Evolutionary conservation across 1,140 invertebrate species (phyloP), one percentile per base, ranked within the genome.

Genomic region (Drosophila pallidifrons): DNA sequence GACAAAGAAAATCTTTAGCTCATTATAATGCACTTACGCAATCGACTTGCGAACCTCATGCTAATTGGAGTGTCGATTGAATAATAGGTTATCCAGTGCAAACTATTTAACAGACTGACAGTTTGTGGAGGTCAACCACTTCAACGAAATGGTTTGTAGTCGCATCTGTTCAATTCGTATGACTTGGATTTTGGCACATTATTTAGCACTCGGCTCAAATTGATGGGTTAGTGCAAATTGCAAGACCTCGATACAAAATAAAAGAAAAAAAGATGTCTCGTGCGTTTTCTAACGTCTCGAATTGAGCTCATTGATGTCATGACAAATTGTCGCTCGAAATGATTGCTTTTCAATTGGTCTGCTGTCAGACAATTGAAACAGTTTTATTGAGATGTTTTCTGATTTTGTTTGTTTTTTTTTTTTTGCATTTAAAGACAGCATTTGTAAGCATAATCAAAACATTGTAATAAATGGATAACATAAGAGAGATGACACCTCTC

Each of bases 51-150:
- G 77, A 63, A 11, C 47, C 60, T 5, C 8, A 55, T 66, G 83
- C 60, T 87, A 87, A 87, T 87, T 87, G 64, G 8, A 28, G 63
- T 45, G 81, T 43, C 76, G 74, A 45, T 57, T 66, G 61, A 38
- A 65, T 54, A 65, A 75, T 60, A 59, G 25, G 8, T 64, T 65
- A 54, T 46, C 41, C 45, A 80, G 79, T 72, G 61, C 71, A 79
- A 76, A 58, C 10, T 49, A 52, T 66, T 87, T 87, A 87, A 57
- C 79, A 54, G 51, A 49, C 43, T 52, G 57, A 10, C 59, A 52
- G 45, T n/a, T 25, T 41, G 64, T 55, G 28, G 46, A 61, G 54
- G 47, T 45, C 65, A 57, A 20, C 58, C 13, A 15, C 51, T 32
- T 8, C 6, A 5, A 28, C 3, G 10, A 15, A 13, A 32, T 35